Evolutionary conservation across 92 coral and sea anemone species (phyloP).

Genomic region (Hydrozoanthus gracilis): DNA sequence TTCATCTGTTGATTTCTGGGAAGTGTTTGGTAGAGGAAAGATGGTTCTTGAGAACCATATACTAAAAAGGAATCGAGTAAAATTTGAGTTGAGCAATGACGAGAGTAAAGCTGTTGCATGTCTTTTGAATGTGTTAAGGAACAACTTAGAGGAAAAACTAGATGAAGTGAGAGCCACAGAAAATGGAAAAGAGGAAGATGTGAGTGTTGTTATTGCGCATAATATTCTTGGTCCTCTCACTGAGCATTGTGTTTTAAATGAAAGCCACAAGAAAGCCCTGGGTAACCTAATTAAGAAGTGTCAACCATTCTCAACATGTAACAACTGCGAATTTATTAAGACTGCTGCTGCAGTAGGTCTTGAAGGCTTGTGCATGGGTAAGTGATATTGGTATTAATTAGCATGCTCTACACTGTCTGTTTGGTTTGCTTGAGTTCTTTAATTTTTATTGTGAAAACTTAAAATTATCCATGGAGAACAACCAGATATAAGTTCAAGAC

Average conservation of each 20-base stretch:
- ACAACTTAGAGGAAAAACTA: not conserved
- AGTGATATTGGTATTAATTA: too few species aligned
- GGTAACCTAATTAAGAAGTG: not conserved
- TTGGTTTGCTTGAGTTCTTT: too few species aligned
- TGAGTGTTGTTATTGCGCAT: not conserved
- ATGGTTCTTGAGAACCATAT: not conserved
- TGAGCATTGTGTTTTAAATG: constrained; percentile 1
- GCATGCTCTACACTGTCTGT: too few species aligned
- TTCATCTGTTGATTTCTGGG: not conserved
- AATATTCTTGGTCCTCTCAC: not conserved
- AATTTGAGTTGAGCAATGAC: not conserved
- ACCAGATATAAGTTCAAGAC: too few species aligned
- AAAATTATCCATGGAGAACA: too few species aligned
- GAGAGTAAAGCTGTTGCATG: constrained; percentile 6
- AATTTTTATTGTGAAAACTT: too few species aligned
- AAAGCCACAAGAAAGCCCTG: not conserved
- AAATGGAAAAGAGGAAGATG: not conserved
- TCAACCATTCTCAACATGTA: not conserved
- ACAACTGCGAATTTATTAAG: not conserved
- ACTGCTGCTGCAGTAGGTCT: not conserved
- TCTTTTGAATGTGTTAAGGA: not conserved
- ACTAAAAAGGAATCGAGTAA: not conserved
- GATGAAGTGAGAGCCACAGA: not conserved
- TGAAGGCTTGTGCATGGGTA: constrained; percentile 2
- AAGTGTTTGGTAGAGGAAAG: constrained; percentile 9